These are phyloP conservation scores for Magallana ariakensis DNA, from an alignment of 1,140 invertebrate genomes.

Conservation along the genomic window DNA sequence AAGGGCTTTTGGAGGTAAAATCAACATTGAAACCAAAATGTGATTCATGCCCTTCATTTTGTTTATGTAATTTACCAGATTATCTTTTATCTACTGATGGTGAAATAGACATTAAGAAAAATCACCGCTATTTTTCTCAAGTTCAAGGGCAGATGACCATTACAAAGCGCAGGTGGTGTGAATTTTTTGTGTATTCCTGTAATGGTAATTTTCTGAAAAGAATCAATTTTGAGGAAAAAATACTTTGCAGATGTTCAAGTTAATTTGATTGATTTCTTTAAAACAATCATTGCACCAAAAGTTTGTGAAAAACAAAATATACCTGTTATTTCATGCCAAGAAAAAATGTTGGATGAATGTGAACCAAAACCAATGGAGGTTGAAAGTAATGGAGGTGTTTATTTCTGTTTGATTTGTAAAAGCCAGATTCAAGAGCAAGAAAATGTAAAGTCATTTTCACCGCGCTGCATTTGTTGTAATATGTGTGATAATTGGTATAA, in stretches of 20 bases:
- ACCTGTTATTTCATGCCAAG: neutral
- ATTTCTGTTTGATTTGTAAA: slow-evolving; percentile 50
- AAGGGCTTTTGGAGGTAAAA: slow-evolving; percentile 42
- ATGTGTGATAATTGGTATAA: slow-evolving; percentile 39
- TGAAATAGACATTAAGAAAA: slow-evolving; percentile 36
- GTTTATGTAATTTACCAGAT: too few species aligned
- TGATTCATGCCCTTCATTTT: slow-evolving; percentile 15
- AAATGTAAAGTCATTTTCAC: neutral
- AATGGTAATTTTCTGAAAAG: neutral
- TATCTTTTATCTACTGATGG: slow-evolving; percentile 4
- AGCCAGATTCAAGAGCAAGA: slow-evolving; percentile 10
- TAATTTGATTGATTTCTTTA: slow-evolving; percentile 39
- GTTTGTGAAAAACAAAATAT: neutral
- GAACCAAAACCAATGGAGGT: slow-evolving; percentile 35
- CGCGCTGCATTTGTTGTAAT: slow-evolving; percentile 41
- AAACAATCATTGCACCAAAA: slow-evolving; percentile 33
- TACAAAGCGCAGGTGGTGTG: neutral
- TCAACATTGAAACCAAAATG: slow-evolving; percentile 24
- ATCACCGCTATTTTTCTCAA: slow-evolving; percentile 28
- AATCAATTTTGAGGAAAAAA: slow-evolving; percentile 31
- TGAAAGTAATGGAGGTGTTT: neutral
- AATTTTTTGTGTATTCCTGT: slow-evolving; percentile 40
- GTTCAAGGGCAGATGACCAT: slow-evolving; percentile 35
- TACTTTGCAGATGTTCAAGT: neutral
- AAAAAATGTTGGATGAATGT: too few species aligned